Evolutionary conservation across 2,888 invertebrate species (phyloP).

Genomic region (Drosophila monieri): DNA sequence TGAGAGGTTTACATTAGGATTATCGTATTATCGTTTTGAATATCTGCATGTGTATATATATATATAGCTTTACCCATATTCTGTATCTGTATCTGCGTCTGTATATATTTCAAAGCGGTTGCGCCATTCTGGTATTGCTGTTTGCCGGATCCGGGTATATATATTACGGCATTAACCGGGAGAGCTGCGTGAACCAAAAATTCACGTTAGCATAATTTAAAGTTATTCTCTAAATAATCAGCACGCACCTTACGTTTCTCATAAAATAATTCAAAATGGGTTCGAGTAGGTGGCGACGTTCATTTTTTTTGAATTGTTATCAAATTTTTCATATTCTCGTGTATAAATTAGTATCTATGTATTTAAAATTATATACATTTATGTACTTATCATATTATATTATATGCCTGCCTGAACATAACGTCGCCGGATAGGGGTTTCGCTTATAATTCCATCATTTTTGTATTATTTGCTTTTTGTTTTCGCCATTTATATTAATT

Average conservation of each 20-base stretch:
- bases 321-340: slow-evolving; percentile 27
- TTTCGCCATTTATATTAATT: background rate
- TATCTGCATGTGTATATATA: slow-evolving; percentile 21
- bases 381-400: slow-evolving; percentile 48
- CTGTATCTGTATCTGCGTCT: background rate
- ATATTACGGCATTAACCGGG: background rate
- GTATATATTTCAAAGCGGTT: slow-evolving; percentile 1
- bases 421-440: slow-evolving; percentile 45
- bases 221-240: slow-evolving; percentile 33
- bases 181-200: slow-evolving; percentile 22
- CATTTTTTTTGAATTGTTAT: slow-evolving; percentile 29
- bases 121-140: slow-evolving; percentile 2
- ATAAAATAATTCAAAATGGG: slow-evolving; percentile 68
- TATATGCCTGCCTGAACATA: slow-evolving; percentile 43
- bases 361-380: slow-evolving; percentile 70
- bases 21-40: slow-evolving; percentile 15
- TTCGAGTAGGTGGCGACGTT: slow-evolving; percentile 71
- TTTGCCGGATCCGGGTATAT: background rate
- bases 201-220: slow-evolving; percentile 36
- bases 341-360: slow-evolving; percentile 63
- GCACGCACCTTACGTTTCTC: slow-evolving; percentile 28
- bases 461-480: background rate
- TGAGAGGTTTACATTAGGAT: slow-evolving; percentile 17
- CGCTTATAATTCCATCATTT: slow-evolving; percentile 2
- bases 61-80: background rate